phyloP scores from a whole-genome alignment of 2,113 vertebrate genomes.

The Oreochromis spilurus region DNA sequence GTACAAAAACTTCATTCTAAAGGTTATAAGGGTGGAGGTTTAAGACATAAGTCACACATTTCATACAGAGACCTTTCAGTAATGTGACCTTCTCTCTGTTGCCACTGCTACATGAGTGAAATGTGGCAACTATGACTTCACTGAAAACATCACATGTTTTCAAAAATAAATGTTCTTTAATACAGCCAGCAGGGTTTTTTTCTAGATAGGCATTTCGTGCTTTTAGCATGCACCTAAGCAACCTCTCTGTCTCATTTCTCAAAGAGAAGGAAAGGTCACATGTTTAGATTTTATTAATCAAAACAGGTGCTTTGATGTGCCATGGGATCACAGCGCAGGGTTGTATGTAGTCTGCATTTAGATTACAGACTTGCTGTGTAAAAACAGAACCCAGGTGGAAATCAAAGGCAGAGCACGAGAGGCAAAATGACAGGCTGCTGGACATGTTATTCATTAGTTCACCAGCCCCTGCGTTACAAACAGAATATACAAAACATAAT shows the following conservation, averaged over 20 bases:
- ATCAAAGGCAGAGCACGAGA: conserved; percentile 1
- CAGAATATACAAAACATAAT: neutral
- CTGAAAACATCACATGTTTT: neutral
- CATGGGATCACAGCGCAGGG: neutral
- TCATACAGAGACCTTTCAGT: neutral
- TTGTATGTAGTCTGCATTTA: neutral
- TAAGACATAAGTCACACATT: neutral
- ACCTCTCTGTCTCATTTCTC: neutral
- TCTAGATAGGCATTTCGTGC: neutral
- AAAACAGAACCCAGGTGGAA: neutral
- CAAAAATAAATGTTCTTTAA: neutral
- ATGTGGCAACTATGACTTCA: neutral
- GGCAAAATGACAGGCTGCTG: neutral
- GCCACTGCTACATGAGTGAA: neutral
- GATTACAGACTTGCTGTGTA: neutral
- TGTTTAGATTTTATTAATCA: neutral
- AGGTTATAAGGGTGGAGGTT: neutral
- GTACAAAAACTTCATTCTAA: neutral
- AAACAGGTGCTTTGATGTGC: neutral
- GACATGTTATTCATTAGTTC: neutral
- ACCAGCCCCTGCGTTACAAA: neutral
- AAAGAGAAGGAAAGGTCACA: neutral
- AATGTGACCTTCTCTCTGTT: neutral
- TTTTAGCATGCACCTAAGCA: neutral
- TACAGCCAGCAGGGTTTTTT: neutral